Conservation (phyloP, 2,888 invertebrate genomes). For the Drosophila phalerata region DNA sequence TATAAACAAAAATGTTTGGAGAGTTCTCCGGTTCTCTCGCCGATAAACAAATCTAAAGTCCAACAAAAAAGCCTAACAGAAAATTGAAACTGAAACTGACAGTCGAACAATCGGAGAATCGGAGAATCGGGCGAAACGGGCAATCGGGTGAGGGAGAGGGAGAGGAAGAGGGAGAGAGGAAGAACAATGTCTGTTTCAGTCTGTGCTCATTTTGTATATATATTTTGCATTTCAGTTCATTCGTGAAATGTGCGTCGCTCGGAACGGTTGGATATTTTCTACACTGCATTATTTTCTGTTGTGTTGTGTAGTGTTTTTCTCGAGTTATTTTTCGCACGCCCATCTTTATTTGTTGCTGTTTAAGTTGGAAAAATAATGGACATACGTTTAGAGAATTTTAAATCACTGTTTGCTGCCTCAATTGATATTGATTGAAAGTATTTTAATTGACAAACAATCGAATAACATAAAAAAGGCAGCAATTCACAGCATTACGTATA, state of each 20-base stretch:
- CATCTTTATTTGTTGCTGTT: slow-evolving; percentile 20
- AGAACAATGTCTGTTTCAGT: slow-evolving; percentile 28
- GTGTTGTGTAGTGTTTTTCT: neutral
- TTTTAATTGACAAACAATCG: slow-evolving; percentile 75
- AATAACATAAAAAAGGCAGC: slow-evolving; percentile 29
- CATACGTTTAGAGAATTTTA: slow-evolving; percentile 20
- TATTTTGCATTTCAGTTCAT: slow-evolving; percentile 75
- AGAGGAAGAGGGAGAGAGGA: no score
- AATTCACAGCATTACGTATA: slow-evolving; percentile 71
- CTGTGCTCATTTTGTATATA: slow-evolving; percentile 60
- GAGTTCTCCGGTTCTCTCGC: slow-evolving; percentile 34
- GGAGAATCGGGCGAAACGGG: slow-evolving; percentile 2
- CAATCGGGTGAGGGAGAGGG: slow-evolving; percentile 2
- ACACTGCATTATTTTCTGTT: slow-evolving; percentile 9
- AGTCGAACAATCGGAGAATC: slow-evolving; percentile 27
- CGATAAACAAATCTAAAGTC: slow-evolving; percentile 69
- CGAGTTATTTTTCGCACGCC: slow-evolving; percentile 16
- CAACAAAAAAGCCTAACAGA: slow-evolving; percentile 15
- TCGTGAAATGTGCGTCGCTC: slow-evolving; percentile 78
- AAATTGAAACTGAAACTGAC: slow-evolving; percentile 51
- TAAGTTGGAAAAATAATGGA: slow-evolving; percentile 21
- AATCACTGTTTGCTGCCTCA: slow-evolving; percentile 53
- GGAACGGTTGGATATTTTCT: slow-evolving; percentile 55
- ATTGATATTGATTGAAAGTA: slow-evolving; percentile 71
- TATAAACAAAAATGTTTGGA: slow-evolving; percentile 60